phyloP scores from a whole-genome alignment of 2,113 vertebrate species.

The Prolemur simus region DNA sequence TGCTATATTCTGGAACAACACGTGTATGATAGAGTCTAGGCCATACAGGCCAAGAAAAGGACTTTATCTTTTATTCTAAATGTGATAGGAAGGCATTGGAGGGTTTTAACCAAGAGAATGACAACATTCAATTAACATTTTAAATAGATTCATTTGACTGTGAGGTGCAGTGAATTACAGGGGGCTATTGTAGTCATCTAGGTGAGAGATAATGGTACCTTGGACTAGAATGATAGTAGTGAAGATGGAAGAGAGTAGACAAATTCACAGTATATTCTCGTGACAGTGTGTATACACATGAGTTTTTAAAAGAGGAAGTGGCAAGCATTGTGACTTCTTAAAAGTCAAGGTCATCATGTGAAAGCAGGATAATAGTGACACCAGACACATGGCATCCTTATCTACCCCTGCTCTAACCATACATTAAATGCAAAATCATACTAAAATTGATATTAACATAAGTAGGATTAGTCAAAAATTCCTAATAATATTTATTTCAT shows the following conservation, averaged over 20 bases:
- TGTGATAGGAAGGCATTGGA: background rate
- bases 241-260: background rate
- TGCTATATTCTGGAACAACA: conserved; percentile 14
- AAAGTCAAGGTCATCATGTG: background rate
- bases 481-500: background rate
- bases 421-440: conserved; percentile 12
- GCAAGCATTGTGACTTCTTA: background rate
- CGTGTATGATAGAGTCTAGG: background rate
- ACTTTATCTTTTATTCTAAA: background rate
- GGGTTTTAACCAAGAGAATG: background rate
- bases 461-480: background rate
- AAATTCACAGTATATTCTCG: background rate
- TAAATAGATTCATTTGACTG: background rate
- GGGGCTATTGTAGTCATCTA: background rate
- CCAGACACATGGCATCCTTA: background rate
- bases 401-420: background rate
- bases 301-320: background rate
- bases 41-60: background rate
- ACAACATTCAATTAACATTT: background rate
- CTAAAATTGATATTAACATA: background rate
- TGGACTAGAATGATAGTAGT: background rate
- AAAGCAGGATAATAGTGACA: background rate
- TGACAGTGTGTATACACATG: background rate
- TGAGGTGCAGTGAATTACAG: background rate
- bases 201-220: background rate